Percentiles rank a stretch among this genome's conserved stretches.
These are phyloP conservation scores for Leptopilina drosophilae DNA, from an alignment of 2,888 invertebrate genomes.

Conservation along the genomic window DNA sequence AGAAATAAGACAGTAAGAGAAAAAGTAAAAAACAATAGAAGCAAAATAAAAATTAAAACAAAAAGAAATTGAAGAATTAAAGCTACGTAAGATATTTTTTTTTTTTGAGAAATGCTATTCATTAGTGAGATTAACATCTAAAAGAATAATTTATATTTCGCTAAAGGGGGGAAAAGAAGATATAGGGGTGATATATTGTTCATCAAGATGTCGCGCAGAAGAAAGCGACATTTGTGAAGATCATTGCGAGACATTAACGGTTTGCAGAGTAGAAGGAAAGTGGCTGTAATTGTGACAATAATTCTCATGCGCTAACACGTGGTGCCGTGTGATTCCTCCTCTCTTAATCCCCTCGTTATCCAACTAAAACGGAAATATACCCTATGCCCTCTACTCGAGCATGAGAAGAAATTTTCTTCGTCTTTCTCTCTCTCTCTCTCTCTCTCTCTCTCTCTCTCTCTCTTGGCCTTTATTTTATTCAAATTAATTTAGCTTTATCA, in stretches of 20 bases:
- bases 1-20: too few species aligned
- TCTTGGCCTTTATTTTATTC: constrained; percentile 15
- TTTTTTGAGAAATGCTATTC: too few species aligned
- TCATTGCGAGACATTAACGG: constrained; percentile 21
- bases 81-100: too few species aligned
- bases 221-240: constrained; percentile 25
- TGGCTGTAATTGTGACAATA: constrained; percentile 47
- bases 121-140: too few species aligned
- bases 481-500: too few species aligned
- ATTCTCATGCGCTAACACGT: constrained; percentile 43
- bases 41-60: too few species aligned
- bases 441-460: neutral
- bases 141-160: neutral
- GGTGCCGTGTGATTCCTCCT: constrained; percentile 44
- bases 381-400: constrained; percentile 28
- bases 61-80: too few species aligned
- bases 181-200: constrained; percentile 29
- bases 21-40: too few species aligned
- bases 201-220: constrained; percentile 33
- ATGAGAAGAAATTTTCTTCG: constrained; percentile 19
- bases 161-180: neutral
- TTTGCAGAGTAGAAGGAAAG: constrained; percentile 24
- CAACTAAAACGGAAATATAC: constrained; percentile 29
- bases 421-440: too few species aligned
- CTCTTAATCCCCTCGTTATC: constrained; percentile 45